A percentile compares a stretch with the other conserved stretches of the same genome.
Conservation (phyloP, 2,888 invertebrate genomes). For the Habrosyne pyritoides region DNA sequence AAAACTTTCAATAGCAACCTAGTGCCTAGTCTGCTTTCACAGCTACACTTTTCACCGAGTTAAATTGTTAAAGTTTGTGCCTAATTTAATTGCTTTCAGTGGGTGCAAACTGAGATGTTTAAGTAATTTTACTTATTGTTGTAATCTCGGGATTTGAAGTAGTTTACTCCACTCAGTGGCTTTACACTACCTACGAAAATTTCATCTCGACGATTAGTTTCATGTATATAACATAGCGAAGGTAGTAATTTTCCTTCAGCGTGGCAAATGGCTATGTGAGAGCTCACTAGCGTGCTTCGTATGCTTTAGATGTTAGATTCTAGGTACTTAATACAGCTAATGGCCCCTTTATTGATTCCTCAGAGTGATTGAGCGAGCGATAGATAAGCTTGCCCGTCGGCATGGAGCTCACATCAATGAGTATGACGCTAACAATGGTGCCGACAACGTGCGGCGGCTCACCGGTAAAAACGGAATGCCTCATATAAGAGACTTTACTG, state of each 20-base stretch:
- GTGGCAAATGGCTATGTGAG: not conserved
- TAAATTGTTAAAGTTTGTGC: not conserved
- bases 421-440: slow-evolving; percentile 97
- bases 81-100: slow-evolving; percentile 3
- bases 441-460: slow-evolving; percentile 96
- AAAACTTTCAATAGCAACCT: not conserved
- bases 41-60: not conserved
- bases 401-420: slow-evolving; percentile 97
- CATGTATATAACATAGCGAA: not conserved
- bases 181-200: not conserved
- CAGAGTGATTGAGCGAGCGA: slow-evolving; percentile 96
- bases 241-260: not conserved
- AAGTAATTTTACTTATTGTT: not conserved
- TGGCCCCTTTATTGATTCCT: slow-evolving; percentile 15
- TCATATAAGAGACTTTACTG: slow-evolving; percentile 96
- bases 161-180: not conserved
- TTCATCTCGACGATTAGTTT: not conserved
- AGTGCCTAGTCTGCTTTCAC: not conserved
- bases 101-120: not conserved
- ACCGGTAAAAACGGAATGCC: slow-evolving; percentile 97
- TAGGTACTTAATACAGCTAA: not conserved
- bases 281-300: not conserved
- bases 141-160: not conserved
- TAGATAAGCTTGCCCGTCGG: slow-evolving; percentile 94
- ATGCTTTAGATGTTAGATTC: not conserved